phyloP scores from a whole-genome alignment of 1,140 invertebrate genomes.

The Oryzaephilus surinamensis region DNA sequence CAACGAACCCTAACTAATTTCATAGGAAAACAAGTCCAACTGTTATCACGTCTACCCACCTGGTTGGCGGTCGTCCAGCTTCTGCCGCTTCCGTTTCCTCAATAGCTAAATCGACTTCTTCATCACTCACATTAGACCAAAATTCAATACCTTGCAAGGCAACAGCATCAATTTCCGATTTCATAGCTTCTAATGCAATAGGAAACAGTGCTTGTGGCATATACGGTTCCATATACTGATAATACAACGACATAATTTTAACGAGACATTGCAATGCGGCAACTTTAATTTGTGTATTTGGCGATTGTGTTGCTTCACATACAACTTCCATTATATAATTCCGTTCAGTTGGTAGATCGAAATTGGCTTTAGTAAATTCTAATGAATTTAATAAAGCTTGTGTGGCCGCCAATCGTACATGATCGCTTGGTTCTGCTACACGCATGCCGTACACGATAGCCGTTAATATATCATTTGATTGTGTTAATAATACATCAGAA shows the following conservation, averaged over 20 bases:
- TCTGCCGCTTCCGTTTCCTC: slow-evolving; percentile 91
- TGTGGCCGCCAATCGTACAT: slow-evolving; percentile 89
- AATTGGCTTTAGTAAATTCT: slow-evolving; percentile 98
- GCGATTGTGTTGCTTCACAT: slow-evolving; percentile 79
- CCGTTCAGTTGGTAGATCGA: slow-evolving; percentile 92
- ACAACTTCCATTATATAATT: slow-evolving; percentile 99
- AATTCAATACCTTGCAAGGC: slow-evolving; percentile 99
- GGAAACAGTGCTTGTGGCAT: slow-evolving; percentile 98
- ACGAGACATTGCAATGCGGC: slow-evolving; percentile 96
- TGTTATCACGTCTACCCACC: no score
- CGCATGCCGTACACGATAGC: slow-evolving; percentile 95
- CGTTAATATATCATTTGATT: slow-evolving; percentile 94
- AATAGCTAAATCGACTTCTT: slow-evolving; percentile 94
- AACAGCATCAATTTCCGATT: slow-evolving; percentile 90
- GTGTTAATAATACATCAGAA: slow-evolving; percentile 78
- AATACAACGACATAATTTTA: slow-evolving; percentile 98
- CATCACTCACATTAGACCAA: slow-evolving; percentile 99
- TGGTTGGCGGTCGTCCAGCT: slow-evolving; percentile 77
- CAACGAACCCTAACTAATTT: no score
- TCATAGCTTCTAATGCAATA: slow-evolving; percentile 98
- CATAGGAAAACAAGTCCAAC: no score
- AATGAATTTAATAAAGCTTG: slow-evolving; percentile 95
- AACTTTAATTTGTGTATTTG: slow-evolving; percentile 83
- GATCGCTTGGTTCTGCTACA: slow-evolving; percentile 68
- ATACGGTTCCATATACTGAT: slow-evolving; percentile 98